phyloP scores from a whole-genome alignment of 2,888 invertebrate species.

The Ypsolopha scabrella region DNA sequence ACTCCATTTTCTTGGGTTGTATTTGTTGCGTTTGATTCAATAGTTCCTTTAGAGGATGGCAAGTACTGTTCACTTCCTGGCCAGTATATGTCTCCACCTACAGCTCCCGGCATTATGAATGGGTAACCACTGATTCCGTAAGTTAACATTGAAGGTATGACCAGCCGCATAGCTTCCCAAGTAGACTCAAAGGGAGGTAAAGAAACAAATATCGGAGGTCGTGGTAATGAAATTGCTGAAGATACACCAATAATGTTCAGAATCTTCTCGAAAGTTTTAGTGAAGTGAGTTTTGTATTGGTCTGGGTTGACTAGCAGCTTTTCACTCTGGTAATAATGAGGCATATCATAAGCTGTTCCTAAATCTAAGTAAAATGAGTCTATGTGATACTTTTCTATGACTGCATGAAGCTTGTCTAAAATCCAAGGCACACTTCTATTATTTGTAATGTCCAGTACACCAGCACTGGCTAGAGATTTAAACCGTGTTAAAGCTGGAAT shows the following conservation, averaged over 20 bases:
- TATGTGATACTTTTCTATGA: constrained; percentile 81
- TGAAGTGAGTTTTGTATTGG: constrained; percentile 82
- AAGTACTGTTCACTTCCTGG: constrained; percentile 69
- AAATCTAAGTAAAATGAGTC: constrained; percentile 88
- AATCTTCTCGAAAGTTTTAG: constrained; percentile 72
- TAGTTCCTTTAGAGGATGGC: constrained; percentile 59
- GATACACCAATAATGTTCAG: constrained; percentile 84
- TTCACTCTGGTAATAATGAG: constrained; percentile 86
- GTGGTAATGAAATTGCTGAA: constrained; percentile 83
- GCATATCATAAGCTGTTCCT: constrained; percentile 87
- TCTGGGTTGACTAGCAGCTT: constrained; percentile 83
- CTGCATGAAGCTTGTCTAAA: constrained; percentile 75
- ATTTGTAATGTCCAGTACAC: constrained; percentile 89
- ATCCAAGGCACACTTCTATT: constrained; percentile 86
- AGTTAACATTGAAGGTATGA: constrained; percentile 89
- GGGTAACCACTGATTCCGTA: constrained; percentile 94
- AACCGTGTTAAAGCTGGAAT: constrained; percentile 88
- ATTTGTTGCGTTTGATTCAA: constrained; percentile 32
- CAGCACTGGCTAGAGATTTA: constrained; percentile 83
- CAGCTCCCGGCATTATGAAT: constrained; percentile 92
- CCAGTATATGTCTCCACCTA: constrained; percentile 88
- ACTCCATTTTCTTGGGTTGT: constrained; percentile 49
- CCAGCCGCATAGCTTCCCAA: constrained; percentile 86
- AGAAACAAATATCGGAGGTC: constrained; percentile 87
- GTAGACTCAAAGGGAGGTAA: constrained; percentile 87